Percentiles rank a stretch among this genome's conserved stretches.
Evolutionary conservation across 1,140 invertebrate genomes (phyloP).

Genomic region (Trichomalopsis sarcophagae): DNA sequence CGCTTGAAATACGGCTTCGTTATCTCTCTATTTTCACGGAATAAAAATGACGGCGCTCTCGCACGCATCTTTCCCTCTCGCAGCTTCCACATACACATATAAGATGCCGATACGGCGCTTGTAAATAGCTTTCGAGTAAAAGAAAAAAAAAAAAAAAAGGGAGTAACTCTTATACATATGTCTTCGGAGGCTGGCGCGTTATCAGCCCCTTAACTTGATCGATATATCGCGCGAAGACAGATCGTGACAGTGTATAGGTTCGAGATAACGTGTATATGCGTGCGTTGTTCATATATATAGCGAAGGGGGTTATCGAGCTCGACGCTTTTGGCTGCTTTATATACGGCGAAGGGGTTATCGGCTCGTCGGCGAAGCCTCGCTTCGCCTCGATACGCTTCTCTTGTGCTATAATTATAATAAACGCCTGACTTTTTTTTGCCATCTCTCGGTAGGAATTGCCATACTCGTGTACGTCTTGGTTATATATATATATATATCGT

Average conservation of each 20-base stretch:
- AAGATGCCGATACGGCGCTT: background rate
- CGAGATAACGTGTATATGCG: background rate
- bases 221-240: background rate
- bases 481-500: too few relatives aligned
- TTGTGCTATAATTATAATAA: slow-evolving; percentile 54
- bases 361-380: slow-evolving; percentile 65
- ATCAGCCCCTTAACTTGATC: background rate
- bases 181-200: too few relatives aligned
- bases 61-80: background rate
- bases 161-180: too few relatives aligned
- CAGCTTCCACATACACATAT: background rate
- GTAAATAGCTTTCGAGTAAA: background rate
- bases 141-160: too few relatives aligned
- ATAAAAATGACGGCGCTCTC: background rate
- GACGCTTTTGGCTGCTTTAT: background rate
- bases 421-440: background rate
- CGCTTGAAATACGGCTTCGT: background rate
- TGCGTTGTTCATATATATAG: too few relatives aligned
- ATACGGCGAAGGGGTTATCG: slow-evolving; percentile 36
- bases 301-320: slow-evolving; percentile 44
- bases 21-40: background rate
- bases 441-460: too few relatives aligned
- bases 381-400: slow-evolving; percentile 69
- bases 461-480: too few relatives aligned
- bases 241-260: background rate